Evolutionary conservation across 1,140 invertebrate species (phyloP), one percentile per base, ranked within the genome.

Genomic region (Diachasmimorpha longicaudata): DNA sequence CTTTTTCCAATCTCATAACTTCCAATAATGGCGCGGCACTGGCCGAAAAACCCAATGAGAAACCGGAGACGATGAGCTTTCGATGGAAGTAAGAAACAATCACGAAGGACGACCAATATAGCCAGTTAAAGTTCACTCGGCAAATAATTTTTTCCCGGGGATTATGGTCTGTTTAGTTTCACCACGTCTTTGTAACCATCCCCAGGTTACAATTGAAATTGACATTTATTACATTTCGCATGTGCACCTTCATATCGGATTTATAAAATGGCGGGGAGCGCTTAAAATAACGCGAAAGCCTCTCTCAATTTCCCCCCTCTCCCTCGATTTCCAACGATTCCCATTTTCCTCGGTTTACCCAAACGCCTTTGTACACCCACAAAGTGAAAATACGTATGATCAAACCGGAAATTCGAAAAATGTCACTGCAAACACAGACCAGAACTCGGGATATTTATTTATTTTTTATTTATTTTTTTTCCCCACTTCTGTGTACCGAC

Each of bases 1-100:
- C 73, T 66, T 75, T 75, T 75, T 75, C 73, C 73, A 75, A 75
- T 70, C 73, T 75, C 73, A 75, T 75, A 75, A 75, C 67, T 75
- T 70, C 23, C 67, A 75, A 75, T 75, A 69, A 69, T 16, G 68
- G 42, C 46, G 73, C 8, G 42, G 42, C 13, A 14, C 21, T 74
- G 42, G 42, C 31, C 31, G 44, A 69, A 44, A 69, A 46, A 67
- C n/a, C 14, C 73, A 31, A 70, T 69, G 66, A 70, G 67, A 63
- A 63, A 25, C 58, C 19, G 58, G 19, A 55, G 48, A 63, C 58
- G 58, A 63, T 63, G 58, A 63, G 21, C 58, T 63, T 31, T 36
- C 73, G 58, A 75, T 75, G 48, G 48, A 52, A 44, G 73, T 63
- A 55, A 55, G 46, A 69, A 75, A 75, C 73, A 75, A 75, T 75